Percentiles rank a stretch among this genome's conserved stretches.
These are phyloP conservation scores for Enteromius mattozi DNA, from an alignment of 2,797 vertebrate genomes.

Conservation along the genomic window DNA sequence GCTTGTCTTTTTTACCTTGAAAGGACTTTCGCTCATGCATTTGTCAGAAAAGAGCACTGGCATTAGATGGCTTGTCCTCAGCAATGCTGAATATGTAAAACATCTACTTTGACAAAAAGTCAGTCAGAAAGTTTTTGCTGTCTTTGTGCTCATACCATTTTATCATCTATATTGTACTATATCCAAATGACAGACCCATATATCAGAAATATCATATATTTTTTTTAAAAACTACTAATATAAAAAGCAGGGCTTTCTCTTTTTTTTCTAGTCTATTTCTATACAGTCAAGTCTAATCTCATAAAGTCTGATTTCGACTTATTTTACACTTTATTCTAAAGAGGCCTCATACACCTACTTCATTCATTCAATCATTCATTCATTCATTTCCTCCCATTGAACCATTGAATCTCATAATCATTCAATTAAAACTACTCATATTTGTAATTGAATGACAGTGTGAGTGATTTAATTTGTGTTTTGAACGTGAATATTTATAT, in stretches of 20 bases:
- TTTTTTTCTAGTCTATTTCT: not conserved
- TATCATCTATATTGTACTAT: not conserved
- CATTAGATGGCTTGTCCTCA: not conserved
- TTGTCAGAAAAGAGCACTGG: not conserved
- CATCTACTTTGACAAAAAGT: constrained; percentile 13
- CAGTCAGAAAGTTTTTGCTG: not conserved
- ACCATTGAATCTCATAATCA: too few relatives aligned
- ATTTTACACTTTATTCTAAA: not conserved
- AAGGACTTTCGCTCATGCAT: constrained; percentile 24
- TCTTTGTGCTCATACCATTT: not conserved
- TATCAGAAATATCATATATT: not conserved
- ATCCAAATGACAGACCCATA: not conserved
- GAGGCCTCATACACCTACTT: not conserved
- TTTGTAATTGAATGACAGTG: too few relatives aligned
- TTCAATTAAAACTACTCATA: too few relatives aligned
- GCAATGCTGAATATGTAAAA: not conserved
- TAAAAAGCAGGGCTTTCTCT: not conserved
- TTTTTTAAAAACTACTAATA: not conserved
- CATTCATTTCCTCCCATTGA: too few relatives aligned
- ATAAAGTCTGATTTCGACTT: not conserved
- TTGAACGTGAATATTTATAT: not conserved
- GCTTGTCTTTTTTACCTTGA: constrained; percentile 19
- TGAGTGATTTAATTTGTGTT: too few relatives aligned
- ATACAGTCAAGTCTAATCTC: not conserved
- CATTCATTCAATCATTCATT: not conserved